phyloP scores from a whole-genome alignment of 2,113 vertebrate genomes.

The Synchiropus splendidus region DNA sequence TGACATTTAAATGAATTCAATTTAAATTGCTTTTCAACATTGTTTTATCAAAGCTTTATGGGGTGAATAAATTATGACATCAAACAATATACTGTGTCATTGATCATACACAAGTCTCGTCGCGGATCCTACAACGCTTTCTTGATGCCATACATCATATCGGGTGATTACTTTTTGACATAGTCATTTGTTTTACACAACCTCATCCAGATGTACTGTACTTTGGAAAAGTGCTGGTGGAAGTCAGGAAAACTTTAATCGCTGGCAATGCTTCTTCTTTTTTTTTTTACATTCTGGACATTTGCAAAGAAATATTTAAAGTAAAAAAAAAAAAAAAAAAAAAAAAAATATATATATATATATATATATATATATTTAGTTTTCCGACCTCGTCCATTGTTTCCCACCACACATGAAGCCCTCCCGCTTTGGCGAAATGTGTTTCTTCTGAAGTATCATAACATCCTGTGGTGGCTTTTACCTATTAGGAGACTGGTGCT shows the following conservation, averaged over 20 bases:
- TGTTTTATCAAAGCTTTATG: constrained; percentile 99
- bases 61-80: constrained; percentile 99
- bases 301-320: no score
- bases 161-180: constrained; percentile 60
- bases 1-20: constrained; percentile 99
- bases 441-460: constrained; percentile 45
- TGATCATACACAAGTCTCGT: constrained; percentile 66
- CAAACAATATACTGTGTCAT: constrained; percentile 77
- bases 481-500: no score
- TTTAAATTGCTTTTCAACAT: constrained; percentile 99
- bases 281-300: no score
- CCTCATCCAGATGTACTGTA: constrained; percentile 45
- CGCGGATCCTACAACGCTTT: constrained; percentile 65
- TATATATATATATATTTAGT: no score
- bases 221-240: constrained; percentile 28
- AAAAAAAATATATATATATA: no score
- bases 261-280: no score
- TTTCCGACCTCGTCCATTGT: no score
- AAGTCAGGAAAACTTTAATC: constrained; percentile 10
- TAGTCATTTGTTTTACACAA: constrained; percentile 59
- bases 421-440: constrained; percentile 56
- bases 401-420: constrained; percentile 35
- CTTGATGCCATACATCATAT: constrained; percentile 53
- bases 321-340: no score
- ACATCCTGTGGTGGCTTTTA: neutral